Conservation (phyloP, 1,140 invertebrate species). For the Caenorhabditis inopinata region DNA sequence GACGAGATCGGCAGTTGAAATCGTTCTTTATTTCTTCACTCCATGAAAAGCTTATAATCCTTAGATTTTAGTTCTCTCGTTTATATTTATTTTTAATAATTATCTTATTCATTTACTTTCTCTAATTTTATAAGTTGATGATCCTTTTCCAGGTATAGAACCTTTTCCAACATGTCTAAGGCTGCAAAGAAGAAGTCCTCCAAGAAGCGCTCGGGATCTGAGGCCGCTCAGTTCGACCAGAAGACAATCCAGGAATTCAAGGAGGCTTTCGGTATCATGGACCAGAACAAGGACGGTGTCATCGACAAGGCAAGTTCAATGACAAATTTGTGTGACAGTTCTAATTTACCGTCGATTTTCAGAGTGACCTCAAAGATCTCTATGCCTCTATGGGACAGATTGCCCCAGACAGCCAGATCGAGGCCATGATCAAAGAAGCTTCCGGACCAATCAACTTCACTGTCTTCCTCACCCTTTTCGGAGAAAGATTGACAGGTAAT, state of each 20-base stretch:
- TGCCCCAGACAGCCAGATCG: slow-evolving; percentile 88
- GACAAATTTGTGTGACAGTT: not conserved
- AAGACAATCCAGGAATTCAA: slow-evolving; percentile 66
- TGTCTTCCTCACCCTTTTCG: slow-evolving; percentile 97
- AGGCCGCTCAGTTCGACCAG: slow-evolving; percentile 65
- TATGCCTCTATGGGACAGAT: slow-evolving; percentile 91
- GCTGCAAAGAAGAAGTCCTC: slow-evolving; percentile 56
- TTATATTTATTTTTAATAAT: not conserved
- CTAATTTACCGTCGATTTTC: slow-evolving; percentile 11
- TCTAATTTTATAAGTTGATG: too few relatives aligned
- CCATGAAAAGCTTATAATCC: not conserved
- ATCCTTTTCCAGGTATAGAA: not conserved
- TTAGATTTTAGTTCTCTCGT: not conserved
- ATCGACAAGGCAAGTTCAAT: slow-evolving; percentile 78
- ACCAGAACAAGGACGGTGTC: slow-evolving; percentile 97
- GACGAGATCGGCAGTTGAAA: slow-evolving; percentile 5
- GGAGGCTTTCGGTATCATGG: slow-evolving; percentile 97
- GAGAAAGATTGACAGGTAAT: slow-evolving; percentile 76
- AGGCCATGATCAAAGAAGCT: slow-evolving; percentile 95
- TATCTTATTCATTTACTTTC: too few relatives aligned
- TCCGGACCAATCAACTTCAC: slow-evolving; percentile 97
- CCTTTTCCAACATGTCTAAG: slow-evolving; percentile 51
- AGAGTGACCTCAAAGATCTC: slow-evolving; percentile 96
- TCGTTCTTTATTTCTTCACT: not conserved
- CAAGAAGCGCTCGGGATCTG: slow-evolving; percentile 63